Evolutionary conservation across 2,113 vertebrate genomes (phyloP).

Genomic region (Miniopterus natalensis): DNA sequence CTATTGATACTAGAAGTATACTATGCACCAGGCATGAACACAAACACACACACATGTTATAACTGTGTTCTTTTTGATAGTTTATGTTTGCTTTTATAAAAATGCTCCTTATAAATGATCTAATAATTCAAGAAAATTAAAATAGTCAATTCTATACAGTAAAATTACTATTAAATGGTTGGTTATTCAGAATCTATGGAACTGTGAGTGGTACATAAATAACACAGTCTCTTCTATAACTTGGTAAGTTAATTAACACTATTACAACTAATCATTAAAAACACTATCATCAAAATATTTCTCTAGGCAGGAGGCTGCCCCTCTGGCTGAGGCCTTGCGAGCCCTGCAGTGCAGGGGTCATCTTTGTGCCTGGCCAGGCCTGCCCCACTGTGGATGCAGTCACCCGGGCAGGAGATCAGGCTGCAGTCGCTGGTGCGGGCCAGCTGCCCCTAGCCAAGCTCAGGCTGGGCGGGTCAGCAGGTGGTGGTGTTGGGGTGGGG

Average conservation of each 20-base stretch:
- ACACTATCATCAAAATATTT: not conserved
- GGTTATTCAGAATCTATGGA: not conserved
- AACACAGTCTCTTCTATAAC: not conserved
- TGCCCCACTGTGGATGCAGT: slow-evolving; percentile 86
- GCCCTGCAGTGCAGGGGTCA: slow-evolving; percentile 90
- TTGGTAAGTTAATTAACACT: not conserved
- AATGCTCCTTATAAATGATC: not conserved
- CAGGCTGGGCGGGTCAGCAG: slow-evolving; percentile 84
- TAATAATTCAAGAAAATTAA: not conserved
- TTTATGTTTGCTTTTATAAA: not conserved
- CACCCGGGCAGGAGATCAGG: slow-evolving; percentile 56
- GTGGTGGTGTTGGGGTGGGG: slow-evolving; percentile 76
- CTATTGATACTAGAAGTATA: not conserved
- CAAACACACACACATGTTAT: no score
- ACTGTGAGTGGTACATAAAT: not conserved
- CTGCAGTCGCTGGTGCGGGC: slow-evolving; percentile 74
- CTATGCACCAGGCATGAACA: not conserved
- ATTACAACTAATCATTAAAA: not conserved
- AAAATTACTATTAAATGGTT: not conserved
- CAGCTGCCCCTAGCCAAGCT: slow-evolving; percentile 82
- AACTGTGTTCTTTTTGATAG: not conserved
- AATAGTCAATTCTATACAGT: not conserved
- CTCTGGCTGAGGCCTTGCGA: slow-evolving; percentile 75
- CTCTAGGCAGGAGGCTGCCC: slow-evolving; percentile 33
- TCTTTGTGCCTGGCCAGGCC: slow-evolving; percentile 90